Conservation (phyloP, 2,797 vertebrate genomes). For the Silurus lanzhouensis region DNA sequence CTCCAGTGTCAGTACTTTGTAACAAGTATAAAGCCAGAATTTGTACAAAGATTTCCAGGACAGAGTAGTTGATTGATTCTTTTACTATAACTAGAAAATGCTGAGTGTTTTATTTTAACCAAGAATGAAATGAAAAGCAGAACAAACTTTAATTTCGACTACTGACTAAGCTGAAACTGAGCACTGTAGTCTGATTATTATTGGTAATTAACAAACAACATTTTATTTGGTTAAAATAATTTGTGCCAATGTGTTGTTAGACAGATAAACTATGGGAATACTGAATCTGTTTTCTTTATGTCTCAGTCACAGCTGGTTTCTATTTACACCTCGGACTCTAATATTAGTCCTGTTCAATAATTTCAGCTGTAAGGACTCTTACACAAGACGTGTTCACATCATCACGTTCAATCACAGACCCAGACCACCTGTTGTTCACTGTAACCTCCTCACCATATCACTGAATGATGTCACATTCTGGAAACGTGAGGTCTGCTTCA, state of each 20-base stretch:
- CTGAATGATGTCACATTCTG: neutral
- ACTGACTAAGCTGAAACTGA: neutral
- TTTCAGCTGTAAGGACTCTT: conserved; percentile 18
- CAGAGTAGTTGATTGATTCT: neutral
- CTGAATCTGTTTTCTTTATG: neutral
- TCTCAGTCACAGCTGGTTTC: conserved; percentile 14
- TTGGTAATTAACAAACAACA: neutral
- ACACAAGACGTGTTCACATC: neutral
- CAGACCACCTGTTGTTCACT: conserved; percentile 14
- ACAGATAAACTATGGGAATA: neutral
- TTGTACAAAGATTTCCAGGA: neutral
- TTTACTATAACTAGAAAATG: neutral
- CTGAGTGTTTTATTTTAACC: neutral
- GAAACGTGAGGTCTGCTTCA: neutral
- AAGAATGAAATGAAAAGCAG: neutral
- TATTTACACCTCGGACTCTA: conserved; percentile 9
- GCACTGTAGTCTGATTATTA: neutral
- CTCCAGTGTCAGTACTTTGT: neutral
- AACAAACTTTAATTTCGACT: neutral
- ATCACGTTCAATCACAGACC: neutral
- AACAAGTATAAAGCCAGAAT: neutral
- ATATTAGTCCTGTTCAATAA: conserved; percentile 28
- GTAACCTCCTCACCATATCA: neutral
- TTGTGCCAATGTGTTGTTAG: neutral
- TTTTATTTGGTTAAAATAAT: neutral